Base-by-base conservation (phyloP, 1,140 invertebrate genomes). In the Goniozus legneri region DNA sequence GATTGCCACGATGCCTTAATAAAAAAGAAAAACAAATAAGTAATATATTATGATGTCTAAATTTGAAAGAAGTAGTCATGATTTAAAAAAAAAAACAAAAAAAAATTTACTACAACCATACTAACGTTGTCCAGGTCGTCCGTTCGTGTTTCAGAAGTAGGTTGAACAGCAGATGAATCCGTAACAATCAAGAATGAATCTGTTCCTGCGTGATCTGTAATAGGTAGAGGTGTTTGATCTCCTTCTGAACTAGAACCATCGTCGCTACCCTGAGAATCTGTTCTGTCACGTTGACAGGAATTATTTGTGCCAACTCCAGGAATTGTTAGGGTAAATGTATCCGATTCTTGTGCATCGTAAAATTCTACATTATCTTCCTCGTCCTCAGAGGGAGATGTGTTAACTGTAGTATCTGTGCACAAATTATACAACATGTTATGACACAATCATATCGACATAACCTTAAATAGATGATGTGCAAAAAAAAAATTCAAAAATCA, bases 321-420 rank as follows among this genome's bases (percentile, higher is more conserved):
- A 63, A 87, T 81, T 67, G 81, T 85, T 51, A 88, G 75, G 44
- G 85, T 85, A 68, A 87, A 87, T n/a, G 82, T 81, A 51, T 75
- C 83, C 34, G 85, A 83, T 62, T 88, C 87, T 72, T 88, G 79
- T 2, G 93, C 93, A 79, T 97, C 94, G 68, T 91, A 95, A 76
- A 95, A 98, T 59, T 93, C 91, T 7, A 62, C 73, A 71, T 84
- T 85, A 50, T 97, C 93, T 42, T 96, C 94, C 66, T 95, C 92
- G 68, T 90, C 89, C 44, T 88, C 86, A 32, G 75, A 81, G 65
- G 77, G 88, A 62, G 82, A 84, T 72, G 75, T 71, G 69, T 73
- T 77, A 12, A 71, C 69, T 37, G 62, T 55, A 45, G 69, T 62
- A 66, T 75, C 73, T 76, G 32, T 16, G 6, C 40, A 44, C 20